Evolutionary conservation across 1,140 invertebrate species (phyloP).

Genomic region (Drosophila navojoa): DNA sequence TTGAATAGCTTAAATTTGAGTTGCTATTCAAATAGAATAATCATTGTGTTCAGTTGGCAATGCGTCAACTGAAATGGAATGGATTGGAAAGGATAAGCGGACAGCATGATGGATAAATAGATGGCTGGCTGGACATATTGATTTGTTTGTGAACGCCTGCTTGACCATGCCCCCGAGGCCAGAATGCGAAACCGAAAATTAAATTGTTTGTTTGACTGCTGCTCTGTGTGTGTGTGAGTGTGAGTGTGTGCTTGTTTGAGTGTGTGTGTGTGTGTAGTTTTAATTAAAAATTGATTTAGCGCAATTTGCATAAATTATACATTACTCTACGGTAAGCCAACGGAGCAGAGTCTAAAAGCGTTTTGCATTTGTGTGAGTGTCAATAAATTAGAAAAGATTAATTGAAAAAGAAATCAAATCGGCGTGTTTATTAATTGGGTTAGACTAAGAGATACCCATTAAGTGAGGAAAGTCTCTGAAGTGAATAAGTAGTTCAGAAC

Average conservation of each 20-base stretch:
- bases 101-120: slow-evolving; percentile 27
- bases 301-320: slow-evolving; percentile 81
- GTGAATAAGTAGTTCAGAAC: no score
- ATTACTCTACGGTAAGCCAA: slow-evolving; percentile 69
- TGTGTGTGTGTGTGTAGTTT: slow-evolving; percentile 55
- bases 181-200: slow-evolving; percentile 35
- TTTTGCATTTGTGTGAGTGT: slow-evolving; percentile 54
- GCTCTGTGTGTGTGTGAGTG: slow-evolving; percentile 9
- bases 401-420: slow-evolving; percentile 50
- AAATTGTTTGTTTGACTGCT: slow-evolving; percentile 50
- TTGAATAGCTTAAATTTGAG: slow-evolving; percentile 26
- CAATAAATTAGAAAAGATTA: slow-evolving; percentile 81
- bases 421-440: no score
- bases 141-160: slow-evolving; percentile 59
- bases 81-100: slow-evolving; percentile 37
- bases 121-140: slow-evolving; percentile 54
- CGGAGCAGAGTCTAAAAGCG: slow-evolving; percentile 33
- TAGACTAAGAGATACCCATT: slow-evolving; percentile 1
- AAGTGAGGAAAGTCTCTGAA: background rate
- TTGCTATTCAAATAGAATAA: slow-evolving; percentile 60
- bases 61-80: slow-evolving; percentile 21
- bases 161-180: slow-evolving; percentile 36
- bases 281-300: slow-evolving; percentile 83
- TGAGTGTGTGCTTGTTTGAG: slow-evolving; percentile 9
- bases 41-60: slow-evolving; percentile 34